Base-by-base conservation (phyloP, 2,113 vertebrate species). In the Ahaetulla prasina region DNA sequence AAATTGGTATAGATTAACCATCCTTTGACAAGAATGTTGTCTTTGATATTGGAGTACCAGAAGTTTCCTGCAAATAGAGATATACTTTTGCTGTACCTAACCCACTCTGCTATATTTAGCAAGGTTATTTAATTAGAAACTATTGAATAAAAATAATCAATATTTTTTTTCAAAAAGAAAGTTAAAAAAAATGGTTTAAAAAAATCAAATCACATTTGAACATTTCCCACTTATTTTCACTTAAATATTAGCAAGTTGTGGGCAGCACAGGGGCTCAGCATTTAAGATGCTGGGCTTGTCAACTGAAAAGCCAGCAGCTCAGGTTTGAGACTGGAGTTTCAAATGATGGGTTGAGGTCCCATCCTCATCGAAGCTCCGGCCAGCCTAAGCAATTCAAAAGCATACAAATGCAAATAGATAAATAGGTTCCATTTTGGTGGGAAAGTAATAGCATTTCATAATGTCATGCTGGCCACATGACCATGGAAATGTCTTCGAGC, bases 221-320 rank as follows among this genome's bases (percentile, higher is more conserved):
- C 68, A 90, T 54, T 87, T 20, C 74, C 30, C 43, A 91, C 89
- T 57, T 93, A 27, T 20, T 93, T 95, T 91, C 88, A 0, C 80
- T 85, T 94, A 88, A 87, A 43, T 91, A 23, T 8, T 89, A 50
- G 80, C 91, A 90, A 94, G 50, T 20, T n/a, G 86, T 91, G 30
- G 60, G 11, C 12, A 30, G 27, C 27, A 63, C 57, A 30, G 27
- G 27, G 57, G 57, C 27, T 30, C 3, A 60, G 27, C 0, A 3
- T 27, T 60, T 63, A 63, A 63, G 57, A 60, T 11, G 25, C 57
- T 60, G 27, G 57, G 57, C 1, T 30, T 63, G 57, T 63, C 27
- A 63, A 3, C 57, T 63, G 57, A 10, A 63, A 63, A 63, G 10
- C 27, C 57, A 63, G 3, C 3, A 63, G 57, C 27, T 27, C 55